Evolutionary conservation across 2,113 vertebrate genomes (phyloP).

Genomic region (Ceyx margarethae): DNA sequence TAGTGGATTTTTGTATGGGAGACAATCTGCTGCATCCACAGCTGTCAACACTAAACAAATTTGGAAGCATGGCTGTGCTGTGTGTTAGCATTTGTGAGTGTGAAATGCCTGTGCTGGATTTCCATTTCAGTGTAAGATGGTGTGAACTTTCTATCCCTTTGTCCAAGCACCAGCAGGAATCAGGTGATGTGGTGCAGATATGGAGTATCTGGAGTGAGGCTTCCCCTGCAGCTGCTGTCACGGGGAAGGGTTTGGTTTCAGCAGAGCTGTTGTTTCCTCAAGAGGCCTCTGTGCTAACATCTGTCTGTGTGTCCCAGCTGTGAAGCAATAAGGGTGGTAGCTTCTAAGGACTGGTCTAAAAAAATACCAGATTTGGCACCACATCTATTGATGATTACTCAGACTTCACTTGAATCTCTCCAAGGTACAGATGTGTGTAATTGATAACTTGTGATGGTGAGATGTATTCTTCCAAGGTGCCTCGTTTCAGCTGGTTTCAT

Average conservation of each 20-base stretch:
- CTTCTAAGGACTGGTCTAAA: background rate
- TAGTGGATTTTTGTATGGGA: background rate
- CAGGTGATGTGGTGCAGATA: background rate
- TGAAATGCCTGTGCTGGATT: background rate
- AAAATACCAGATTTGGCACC: background rate
- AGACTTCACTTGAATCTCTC: background rate
- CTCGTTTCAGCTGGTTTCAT: background rate
- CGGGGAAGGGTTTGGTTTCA: background rate
- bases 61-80: background rate
- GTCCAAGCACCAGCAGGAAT: background rate
- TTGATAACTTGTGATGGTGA: background rate
- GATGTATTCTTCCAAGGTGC: background rate
- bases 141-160: background rate
- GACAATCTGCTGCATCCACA: background rate
- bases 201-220: background rate
- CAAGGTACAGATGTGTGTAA: background rate
- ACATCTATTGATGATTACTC: background rate
- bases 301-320: background rate
- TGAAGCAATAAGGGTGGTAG: background rate
- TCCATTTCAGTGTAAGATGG: background rate
- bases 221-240: background rate
- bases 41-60: background rate
- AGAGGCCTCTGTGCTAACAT: background rate
- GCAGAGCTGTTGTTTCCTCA: background rate
- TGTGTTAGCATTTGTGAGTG: background rate